Conservation (phyloP, 2,888 invertebrate genomes). For the Lymantria monacha region DNA sequence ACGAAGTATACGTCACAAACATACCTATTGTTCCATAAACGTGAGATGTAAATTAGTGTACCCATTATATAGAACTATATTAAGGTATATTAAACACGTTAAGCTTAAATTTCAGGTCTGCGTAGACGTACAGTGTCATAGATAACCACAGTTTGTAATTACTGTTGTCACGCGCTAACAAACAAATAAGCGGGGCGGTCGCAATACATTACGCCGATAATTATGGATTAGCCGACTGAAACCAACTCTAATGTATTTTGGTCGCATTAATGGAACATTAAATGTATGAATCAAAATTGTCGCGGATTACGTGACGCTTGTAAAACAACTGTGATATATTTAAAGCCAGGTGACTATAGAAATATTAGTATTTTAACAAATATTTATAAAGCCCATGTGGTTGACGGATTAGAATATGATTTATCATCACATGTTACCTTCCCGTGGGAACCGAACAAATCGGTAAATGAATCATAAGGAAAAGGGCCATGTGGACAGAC, state of each 20-base stretch:
- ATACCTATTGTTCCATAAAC: conserved; percentile 1
- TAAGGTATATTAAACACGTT: conserved; percentile 9
- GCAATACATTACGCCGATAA: conserved; percentile 56
- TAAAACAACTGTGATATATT: too few species aligned
- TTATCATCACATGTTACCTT: too few species aligned
- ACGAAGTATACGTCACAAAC: conserved; percentile 7
- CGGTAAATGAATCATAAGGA: too few species aligned
- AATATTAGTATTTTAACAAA: too few species aligned
- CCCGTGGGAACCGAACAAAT: too few species aligned
- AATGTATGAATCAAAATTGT: conserved; percentile 52
- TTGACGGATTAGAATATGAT: too few species aligned
- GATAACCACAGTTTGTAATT: conserved; percentile 52
- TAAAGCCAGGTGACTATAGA: too few species aligned
- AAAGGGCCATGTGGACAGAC: too few species aligned
- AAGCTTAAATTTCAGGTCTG: conserved; percentile 15
- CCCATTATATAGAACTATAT: conserved; percentile 4
- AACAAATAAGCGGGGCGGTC: conserved; percentile 51
- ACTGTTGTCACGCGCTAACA: conserved; percentile 48
- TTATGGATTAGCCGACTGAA: conserved; percentile 57
- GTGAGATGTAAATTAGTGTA: conserved; percentile 4
- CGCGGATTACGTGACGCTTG: conserved; percentile 14
- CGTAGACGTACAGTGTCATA: conserved; percentile 41
- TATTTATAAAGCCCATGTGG: too few species aligned
- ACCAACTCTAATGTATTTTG: conserved; percentile 52
- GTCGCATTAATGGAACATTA: conserved; percentile 49